Percentiles rank a stretch among this genome's conserved stretches.
Conservation (phyloP, 1,140 invertebrate species). For the Mesaphorura yosii region DNA sequence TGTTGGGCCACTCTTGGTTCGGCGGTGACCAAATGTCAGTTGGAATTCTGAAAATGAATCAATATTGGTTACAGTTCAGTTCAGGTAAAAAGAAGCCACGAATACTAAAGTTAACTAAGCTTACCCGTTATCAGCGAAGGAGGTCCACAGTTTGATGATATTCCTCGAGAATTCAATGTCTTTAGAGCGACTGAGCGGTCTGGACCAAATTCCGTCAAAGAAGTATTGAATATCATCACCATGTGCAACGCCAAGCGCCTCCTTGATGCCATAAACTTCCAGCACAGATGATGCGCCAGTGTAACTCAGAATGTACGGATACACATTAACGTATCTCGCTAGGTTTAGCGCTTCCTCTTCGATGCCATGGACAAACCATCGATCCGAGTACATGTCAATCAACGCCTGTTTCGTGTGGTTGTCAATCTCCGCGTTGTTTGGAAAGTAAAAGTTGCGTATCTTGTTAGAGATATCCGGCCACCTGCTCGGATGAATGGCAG, state of each 20-base stretch:
- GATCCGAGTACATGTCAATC: neutral
- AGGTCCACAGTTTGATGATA: neutral
- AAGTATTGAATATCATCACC: neutral
- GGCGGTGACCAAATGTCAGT: neutral
- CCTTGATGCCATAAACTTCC: neutral
- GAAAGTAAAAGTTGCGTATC: neutral
- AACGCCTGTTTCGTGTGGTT: neutral
- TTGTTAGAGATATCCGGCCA: neutral
- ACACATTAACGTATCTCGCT: neutral
- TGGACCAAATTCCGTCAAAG: neutral
- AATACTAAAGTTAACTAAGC: neutral
- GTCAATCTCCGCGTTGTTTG: neutral
- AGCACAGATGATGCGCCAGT: too few species aligned
- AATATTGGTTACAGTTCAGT: neutral
- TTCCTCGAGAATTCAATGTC: neutral
- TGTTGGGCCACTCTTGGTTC: neutral
- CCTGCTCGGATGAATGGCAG: neutral
- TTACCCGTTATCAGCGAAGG: neutral
- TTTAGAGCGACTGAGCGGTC: neutral
- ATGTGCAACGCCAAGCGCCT: neutral
- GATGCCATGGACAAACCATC: neutral
- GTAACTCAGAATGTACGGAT: neutral
- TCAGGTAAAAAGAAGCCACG: neutral
- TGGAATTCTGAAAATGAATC: neutral
- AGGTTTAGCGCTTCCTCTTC: neutral